A percentile compares a stretch with the other conserved stretches of the same genome.
Evolutionary conservation across 2,113 vertebrate species (phyloP).

Genomic region (Hippoglossus stenolepis): DNA sequence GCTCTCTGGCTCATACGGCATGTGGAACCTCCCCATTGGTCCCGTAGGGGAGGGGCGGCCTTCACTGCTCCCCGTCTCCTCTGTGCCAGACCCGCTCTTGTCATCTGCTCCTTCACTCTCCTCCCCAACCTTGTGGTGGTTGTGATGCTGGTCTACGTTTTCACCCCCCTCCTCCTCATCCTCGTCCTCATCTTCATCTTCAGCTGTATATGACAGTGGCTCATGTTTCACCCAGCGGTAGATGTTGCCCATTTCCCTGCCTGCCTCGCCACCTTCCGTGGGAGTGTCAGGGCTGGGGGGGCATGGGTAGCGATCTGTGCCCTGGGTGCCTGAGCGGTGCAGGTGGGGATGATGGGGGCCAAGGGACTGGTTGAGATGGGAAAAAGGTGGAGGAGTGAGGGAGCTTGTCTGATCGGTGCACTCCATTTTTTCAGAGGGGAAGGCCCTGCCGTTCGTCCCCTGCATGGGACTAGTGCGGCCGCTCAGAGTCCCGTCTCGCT

Average conservation of each 20-base stretch:
- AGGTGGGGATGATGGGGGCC: slow-evolving; percentile 80
- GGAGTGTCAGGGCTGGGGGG: slow-evolving; percentile 84
- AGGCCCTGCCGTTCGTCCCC: slow-evolving; percentile 80
- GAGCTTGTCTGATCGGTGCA: slow-evolving; percentile 65
- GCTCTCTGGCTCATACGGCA: slow-evolving; percentile 95
- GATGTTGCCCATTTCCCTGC: slow-evolving; percentile 78
- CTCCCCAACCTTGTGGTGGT: slow-evolving; percentile 79
- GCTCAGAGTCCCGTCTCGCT: slow-evolving; percentile 79
- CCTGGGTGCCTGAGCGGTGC: slow-evolving; percentile 75
- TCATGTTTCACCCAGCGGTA: slow-evolving; percentile 98
- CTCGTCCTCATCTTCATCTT: slow-evolving; percentile 88
- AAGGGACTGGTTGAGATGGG: slow-evolving; percentile 80
- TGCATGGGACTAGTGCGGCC: slow-evolving; percentile 84
- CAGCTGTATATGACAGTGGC: slow-evolving; percentile 85
- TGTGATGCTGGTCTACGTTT: slow-evolving; percentile 80
- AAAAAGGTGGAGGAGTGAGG: slow-evolving; percentile 74
- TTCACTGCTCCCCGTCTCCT: slow-evolving; percentile 96
- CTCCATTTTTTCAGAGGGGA: slow-evolving; percentile 82
- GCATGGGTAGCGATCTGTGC: slow-evolving; percentile 78
- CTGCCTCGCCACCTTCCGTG: slow-evolving; percentile 81
- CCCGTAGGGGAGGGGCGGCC: slow-evolving; percentile 89
- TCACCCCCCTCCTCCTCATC: slow-evolving; percentile 90
- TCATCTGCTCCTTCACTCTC: slow-evolving; percentile 87
- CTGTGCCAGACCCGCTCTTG: slow-evolving; percentile 91
- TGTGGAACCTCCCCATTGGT: slow-evolving; percentile 90